Base-by-base conservation (phyloP, 2,888 invertebrate genomes). In the Sarcophaga variegata region DNA sequence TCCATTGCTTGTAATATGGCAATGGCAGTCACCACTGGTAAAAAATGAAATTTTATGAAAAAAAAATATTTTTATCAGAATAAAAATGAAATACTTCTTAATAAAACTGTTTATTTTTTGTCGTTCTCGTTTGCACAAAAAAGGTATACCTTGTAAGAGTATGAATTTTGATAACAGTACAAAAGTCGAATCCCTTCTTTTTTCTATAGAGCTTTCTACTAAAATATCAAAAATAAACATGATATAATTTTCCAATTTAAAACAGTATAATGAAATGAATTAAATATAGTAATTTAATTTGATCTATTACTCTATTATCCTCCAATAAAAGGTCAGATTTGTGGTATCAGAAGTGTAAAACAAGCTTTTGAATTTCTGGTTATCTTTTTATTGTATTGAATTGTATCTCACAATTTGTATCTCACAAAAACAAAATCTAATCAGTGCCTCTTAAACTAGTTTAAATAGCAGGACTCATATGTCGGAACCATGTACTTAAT, bases 401-500 rank as follows among this genome's bases (percentile, higher is more conserved):
- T 22, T 22, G 22, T 22, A 22, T 22, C 22, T 22, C 22, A 22
- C 22, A 22, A 22, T 22, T 22, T 22, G 22, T 22, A 77, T 37
- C 37, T 37, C 37, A 37, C 37, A 37, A 37, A 37, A 37, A 37
- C 37, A 37, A 37, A 37, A 8, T 37, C 37, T 37, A 37, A 37
- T 37, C 37, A 37, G 14, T 14, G 54, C 5, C 4, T 14, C 17
- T 54, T 54, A 62, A 66, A 25, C 94, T 94, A 97, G 94, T 97
- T 97, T 90, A 96, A 94, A 90, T 97, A 95, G 91, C 97, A 97
- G 1, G 99, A 99, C 93, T 99, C 98, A 92, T 99, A 99, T 8
- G 99, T 99, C 0, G 99, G 99, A 89, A 99, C 96, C 96, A 99
- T 97, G 93, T 99, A 99, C 94, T 99, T 99, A 91, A 99, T 99